Evolutionary conservation across 1,140 invertebrate genomes (phyloP).

Genomic region (Bombus cullumanus): DNA sequence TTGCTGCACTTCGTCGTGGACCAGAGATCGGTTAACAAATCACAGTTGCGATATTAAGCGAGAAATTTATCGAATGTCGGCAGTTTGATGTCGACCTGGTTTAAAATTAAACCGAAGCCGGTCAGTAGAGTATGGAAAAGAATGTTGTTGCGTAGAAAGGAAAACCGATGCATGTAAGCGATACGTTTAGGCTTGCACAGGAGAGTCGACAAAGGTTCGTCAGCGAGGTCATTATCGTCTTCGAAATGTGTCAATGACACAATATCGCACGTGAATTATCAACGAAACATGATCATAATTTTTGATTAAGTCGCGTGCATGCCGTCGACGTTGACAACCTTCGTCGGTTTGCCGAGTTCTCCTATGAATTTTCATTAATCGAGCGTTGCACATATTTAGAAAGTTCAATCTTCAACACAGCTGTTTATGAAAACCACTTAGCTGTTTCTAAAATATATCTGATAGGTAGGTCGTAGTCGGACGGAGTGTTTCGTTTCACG

Average conservation of each 20-base stretch:
- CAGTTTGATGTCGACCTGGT: slow-evolving; percentile 33
- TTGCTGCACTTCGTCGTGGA: background rate
- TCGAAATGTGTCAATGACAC: slow-evolving; percentile 57
- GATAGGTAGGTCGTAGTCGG: too few relatives aligned
- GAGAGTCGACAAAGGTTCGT: background rate
- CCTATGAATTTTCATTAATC: slow-evolving; percentile 55
- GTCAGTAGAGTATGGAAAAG: slow-evolving; percentile 15
- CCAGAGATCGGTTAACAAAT: background rate
- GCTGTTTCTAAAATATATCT: too few relatives aligned
- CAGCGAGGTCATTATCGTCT: slow-evolving; percentile 35
- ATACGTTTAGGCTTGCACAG: background rate
- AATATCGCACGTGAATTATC: slow-evolving; percentile 33
- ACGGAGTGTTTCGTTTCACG: too few relatives aligned
- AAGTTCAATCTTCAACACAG: too few relatives aligned
- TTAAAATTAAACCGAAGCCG: slow-evolving; percentile 55
- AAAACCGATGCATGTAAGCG: background rate
- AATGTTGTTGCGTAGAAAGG: background rate
- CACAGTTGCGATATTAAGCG: slow-evolving; percentile 42
- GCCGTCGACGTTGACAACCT: slow-evolving; percentile 40
- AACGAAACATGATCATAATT: slow-evolving; percentile 47
- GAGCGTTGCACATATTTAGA: background rate
- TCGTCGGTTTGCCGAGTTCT: background rate
- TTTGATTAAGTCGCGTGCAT: slow-evolving; percentile 37
- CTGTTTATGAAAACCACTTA: too few relatives aligned
- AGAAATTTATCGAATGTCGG: slow-evolving; percentile 36